phyloP scores from a whole-genome alignment of 2,797 vertebrate species.

The Sylvia borin region DNA sequence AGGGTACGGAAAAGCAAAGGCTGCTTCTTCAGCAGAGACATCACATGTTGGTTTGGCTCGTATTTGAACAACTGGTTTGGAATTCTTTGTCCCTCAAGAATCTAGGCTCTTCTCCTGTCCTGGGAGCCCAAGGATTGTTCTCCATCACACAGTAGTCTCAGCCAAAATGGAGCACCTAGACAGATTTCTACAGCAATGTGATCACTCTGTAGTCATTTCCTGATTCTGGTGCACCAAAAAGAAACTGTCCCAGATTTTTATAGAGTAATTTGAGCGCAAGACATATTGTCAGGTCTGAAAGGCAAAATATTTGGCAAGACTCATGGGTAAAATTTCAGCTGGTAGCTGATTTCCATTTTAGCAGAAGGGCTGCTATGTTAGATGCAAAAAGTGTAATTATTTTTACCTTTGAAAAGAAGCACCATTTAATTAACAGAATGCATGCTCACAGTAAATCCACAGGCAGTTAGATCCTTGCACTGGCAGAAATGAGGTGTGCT shows the following conservation, averaged over 20 bases:
- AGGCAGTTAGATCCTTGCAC: not conserved
- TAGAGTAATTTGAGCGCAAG: not conserved
- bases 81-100: not conserved
- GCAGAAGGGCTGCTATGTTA: not conserved
- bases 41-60: not conserved
- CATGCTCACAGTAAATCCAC: not conserved
- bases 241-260: not conserved
- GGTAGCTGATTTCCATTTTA: not conserved
- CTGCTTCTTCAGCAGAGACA: not conserved
- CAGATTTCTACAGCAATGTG: not conserved
- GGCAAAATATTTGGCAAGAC: not conserved
- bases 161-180: not conserved
- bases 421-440: not conserved
- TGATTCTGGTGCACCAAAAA: not conserved
- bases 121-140: not conserved
- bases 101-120: not conserved
- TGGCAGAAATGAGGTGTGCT: not conserved
- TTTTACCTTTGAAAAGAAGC: not conserved
- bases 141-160: not conserved
- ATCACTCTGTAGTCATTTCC: not conserved
- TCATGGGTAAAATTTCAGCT: not conserved
- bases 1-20: not conserved
- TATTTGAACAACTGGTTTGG: not conserved
- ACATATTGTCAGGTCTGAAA: not conserved
- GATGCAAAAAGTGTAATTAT: not conserved